Evolutionary conservation across 92 coral and sea anemone species (phyloP).

Genomic region (Isaurus tuberculatus): DNA sequence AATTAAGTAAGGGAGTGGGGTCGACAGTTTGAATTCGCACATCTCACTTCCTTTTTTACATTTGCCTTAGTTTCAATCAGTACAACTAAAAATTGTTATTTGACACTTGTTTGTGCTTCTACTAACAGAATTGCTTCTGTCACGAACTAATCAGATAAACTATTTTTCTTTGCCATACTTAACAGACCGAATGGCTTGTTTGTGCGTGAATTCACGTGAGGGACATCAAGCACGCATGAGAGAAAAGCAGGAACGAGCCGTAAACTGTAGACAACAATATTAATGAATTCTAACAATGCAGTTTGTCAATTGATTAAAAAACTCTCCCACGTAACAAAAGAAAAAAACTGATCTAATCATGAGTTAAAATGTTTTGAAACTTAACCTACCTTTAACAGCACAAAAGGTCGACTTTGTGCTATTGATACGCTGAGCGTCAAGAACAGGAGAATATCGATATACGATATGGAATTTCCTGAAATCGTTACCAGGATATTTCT

Average conservation of each 20-base stretch:
- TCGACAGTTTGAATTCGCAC: slow-evolving; percentile 13
- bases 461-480: slow-evolving; percentile 83
- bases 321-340: background rate
- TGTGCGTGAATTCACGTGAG: slow-evolving; percentile 50
- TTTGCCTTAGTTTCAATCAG: background rate
- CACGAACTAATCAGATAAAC: background rate
- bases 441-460: slow-evolving; percentile 69
- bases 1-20: background rate
- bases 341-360: background rate
- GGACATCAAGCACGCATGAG: background rate
- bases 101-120: too few relatives aligned
- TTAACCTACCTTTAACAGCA: slow-evolving; percentile 71
- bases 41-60: background rate
- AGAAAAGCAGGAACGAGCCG: background rate
- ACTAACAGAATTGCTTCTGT: background rate
- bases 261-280: slow-evolving; percentile 4
- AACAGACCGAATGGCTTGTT: background rate
- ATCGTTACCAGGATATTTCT: slow-evolving; percentile 49
- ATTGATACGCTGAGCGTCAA: slow-evolving; percentile 26
- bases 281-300: background rate
- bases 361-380: slow-evolving; percentile 55
- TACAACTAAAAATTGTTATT: background rate
- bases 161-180: background rate
- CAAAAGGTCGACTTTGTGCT: slow-evolving; percentile 65
- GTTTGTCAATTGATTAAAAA: background rate